phyloP scores from a whole-genome alignment of 2,797 vertebrate genomes.

The Sciurus carolinensis region DNA sequence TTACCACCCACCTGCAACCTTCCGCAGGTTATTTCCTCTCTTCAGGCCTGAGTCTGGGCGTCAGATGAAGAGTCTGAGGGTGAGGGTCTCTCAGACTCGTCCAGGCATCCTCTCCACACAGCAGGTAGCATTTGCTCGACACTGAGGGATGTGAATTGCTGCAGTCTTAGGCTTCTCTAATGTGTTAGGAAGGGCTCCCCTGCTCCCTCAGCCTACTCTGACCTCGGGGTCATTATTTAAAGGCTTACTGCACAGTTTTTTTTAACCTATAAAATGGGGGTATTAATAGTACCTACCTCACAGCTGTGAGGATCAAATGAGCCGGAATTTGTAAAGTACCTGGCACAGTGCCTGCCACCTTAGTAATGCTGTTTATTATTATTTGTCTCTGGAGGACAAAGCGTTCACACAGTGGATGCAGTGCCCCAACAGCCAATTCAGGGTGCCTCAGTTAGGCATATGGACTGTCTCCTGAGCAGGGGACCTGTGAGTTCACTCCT shows the following conservation, averaged over 20 bases:
- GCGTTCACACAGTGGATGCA: not conserved
- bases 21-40: not conserved
- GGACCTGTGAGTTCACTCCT: not conserved
- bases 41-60: not conserved
- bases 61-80: not conserved
- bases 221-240: slow-evolving; percentile 24
- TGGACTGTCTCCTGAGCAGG: not conserved
- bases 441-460: not conserved
- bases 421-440: not conserved
- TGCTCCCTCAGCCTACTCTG: not conserved
- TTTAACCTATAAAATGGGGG: not conserved
- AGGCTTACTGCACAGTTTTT: not conserved
- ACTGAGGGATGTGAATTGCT: not conserved
- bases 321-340: not conserved
- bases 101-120: not conserved
- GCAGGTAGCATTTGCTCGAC: not conserved
- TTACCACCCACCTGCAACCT: not conserved
- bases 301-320: not conserved
- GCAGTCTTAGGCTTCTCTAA: not conserved
- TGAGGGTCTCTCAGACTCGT: not conserved
- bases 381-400: not conserved
- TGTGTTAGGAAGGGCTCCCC: not conserved
- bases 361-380: not conserved
- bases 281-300: not conserved
- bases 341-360: not conserved